phyloP scores from a whole-genome alignment of 2,113 vertebrate genomes.

The Lampris incognitus region DNA sequence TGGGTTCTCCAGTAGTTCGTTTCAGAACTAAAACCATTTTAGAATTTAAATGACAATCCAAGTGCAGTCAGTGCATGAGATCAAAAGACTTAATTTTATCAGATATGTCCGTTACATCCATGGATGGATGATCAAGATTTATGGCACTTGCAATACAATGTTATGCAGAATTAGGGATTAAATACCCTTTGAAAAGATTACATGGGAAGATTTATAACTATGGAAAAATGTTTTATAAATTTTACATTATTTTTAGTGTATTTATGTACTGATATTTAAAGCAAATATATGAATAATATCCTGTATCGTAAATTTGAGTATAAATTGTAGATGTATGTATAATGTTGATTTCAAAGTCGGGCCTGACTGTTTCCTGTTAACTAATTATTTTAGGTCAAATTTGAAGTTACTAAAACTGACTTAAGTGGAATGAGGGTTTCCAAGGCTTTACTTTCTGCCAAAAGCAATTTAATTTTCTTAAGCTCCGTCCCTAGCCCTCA shows the following conservation, averaged over 20 bases:
- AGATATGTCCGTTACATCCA: not conserved
- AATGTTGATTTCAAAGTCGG: slow-evolving; percentile 2
- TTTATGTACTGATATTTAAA: slow-evolving; percentile 46
- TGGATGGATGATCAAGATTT: not conserved
- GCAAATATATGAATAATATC: not conserved
- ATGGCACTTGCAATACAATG: not conserved
- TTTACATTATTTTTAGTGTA: slow-evolving; percentile 23
- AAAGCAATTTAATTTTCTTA: not conserved
- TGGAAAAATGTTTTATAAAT: slow-evolving; percentile 23
- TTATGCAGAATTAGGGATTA: not conserved
- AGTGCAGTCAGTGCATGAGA: not conserved
- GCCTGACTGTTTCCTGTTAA: slow-evolving; percentile 16
- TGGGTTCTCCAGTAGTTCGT: not conserved
- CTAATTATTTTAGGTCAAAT: slow-evolving; percentile 47
- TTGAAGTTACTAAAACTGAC: slow-evolving; percentile 14
- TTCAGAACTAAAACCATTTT: not conserved
- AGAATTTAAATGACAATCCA: slow-evolving; percentile 7
- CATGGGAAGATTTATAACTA: slow-evolving; percentile 10
- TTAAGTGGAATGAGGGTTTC: not conserved
- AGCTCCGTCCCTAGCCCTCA: slow-evolving; percentile 38
- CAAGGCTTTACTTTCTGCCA: slow-evolving; percentile 23
- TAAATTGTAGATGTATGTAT: slow-evolving; percentile 5
- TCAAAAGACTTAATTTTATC: not conserved
- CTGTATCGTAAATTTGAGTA: slow-evolving; percentile 14
- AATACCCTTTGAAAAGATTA: not conserved